Evolutionary conservation across 2,797 vertebrate species (phyloP), one percentile per base, ranked within the genome.

Genomic region (Parauchenoglanis punctatus): DNA sequence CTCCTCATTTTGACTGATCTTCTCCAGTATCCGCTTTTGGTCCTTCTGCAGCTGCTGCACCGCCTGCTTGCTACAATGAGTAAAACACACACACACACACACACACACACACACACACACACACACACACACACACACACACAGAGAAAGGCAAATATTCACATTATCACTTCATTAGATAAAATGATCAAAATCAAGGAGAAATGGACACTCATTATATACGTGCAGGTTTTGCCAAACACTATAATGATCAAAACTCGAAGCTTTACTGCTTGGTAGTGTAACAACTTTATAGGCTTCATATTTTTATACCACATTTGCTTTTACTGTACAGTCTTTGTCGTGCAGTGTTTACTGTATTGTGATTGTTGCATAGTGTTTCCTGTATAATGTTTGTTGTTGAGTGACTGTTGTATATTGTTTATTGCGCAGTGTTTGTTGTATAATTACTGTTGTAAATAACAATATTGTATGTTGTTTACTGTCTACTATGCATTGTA

Each of bases 1-100:
- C 28, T 94, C 89, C 77, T 96, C 94, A 91, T 95, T 94, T 91
- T 94, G 90, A 87, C 15, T 52, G 83, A 96, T 95, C 91, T 90
- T 90, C 93, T 93, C 93, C 70, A 92, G 72, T 91, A 96, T 93
- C 87, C 88, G 88, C 86, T 94, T 90, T 15, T 92, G 93, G 92
- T 97, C 95, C 73, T 90, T 85, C 23, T 90, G 90, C 91, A 95
- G 93, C 90, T 93, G 93, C 88, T 91, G 93, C 90, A 92, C 92
- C 49, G 92, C 91, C 83, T 94, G 92, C 85, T 93, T 88, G 15
- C 96, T 96, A 87, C 65, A 54, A 82, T 70, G 88, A 49, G 40
- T n/a, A 75, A 87, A 63, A 70, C 75, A 56, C 73, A 54, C 73
- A 28, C 25, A 54, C 23, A 54, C 70, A 70, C 68, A 70, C 68